Evolutionary conservation across 2,797 vertebrate species (phyloP).

Genomic region (Nannoperca australis): DNA sequence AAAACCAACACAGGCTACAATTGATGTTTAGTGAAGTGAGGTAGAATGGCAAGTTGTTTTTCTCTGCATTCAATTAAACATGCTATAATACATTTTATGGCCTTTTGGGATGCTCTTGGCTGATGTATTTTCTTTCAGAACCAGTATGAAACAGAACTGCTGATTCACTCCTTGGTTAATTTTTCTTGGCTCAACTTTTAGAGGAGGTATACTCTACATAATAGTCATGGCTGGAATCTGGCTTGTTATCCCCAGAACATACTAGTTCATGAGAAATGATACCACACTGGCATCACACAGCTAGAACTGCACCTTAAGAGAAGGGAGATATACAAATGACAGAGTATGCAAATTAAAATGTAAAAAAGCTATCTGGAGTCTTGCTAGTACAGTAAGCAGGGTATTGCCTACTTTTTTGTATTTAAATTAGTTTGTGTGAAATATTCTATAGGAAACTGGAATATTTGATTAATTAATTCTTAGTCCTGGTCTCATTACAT

Average conservation of each 20-base stretch:
- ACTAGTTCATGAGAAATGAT: neutral
- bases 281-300: neutral
- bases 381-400: neutral
- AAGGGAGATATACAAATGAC: neutral
- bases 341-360: neutral
- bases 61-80: slow-evolving; percentile 26
- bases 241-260: neutral
- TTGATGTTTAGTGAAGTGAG: slow-evolving; percentile 1
- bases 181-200: neutral
- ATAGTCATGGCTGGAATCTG: neutral
- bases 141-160: slow-evolving; percentile 14
- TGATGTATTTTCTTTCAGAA: neutral
- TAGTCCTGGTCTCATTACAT: neutral
- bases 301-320: neutral
- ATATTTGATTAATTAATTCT: neutral
- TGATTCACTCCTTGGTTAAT: slow-evolving; percentile 1
- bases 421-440: neutral
- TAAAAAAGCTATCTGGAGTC: neutral
- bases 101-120: neutral
- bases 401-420: neutral
- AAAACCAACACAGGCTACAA: neutral
- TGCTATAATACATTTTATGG: slow-evolving; percentile 9
- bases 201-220: neutral
- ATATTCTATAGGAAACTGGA: neutral
- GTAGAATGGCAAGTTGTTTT: neutral